These are phyloP conservation scores for Auanema freiburgensis DNA, from an alignment of 2,888 invertebrate species.

Conservation along the genomic window DNA sequence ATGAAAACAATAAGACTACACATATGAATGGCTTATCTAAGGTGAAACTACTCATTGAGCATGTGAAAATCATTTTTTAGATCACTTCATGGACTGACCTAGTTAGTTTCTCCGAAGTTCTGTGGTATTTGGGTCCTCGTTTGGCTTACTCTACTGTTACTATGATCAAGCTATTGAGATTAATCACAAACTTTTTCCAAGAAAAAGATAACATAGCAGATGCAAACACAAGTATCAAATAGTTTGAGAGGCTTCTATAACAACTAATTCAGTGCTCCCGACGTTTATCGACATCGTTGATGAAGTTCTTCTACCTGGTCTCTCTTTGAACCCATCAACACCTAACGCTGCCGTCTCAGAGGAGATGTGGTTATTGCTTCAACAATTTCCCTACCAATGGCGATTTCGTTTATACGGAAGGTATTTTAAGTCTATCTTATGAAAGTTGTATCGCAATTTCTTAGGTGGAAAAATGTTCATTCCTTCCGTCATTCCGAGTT, in stretches of 20 bases:
- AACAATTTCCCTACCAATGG: constrained; percentile 66
- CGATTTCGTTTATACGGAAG: constrained; percentile 60
- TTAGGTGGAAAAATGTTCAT: constrained; percentile 89
- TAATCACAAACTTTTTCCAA: constrained; percentile 68
- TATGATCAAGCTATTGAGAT: constrained; percentile 78
- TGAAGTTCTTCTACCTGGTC: constrained; percentile 83
- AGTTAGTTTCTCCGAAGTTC: constrained; percentile 26
- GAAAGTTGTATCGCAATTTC: too few species aligned
- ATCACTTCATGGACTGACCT: constrained; percentile 49
- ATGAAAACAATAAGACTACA: not conserved
- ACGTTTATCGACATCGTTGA: constrained; percentile 69
- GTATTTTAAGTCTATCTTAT: too few species aligned
- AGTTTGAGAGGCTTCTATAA: not conserved
- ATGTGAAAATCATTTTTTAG: constrained; percentile 16
- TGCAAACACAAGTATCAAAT: not conserved
- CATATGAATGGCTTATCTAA: not conserved
- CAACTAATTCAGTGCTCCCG: constrained; percentile 32
- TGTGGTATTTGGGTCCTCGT: constrained; percentile 44
- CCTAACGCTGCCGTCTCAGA: constrained; percentile 94
- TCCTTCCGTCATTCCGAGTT: constrained; percentile 81
- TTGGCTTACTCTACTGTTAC: constrained; percentile 71
- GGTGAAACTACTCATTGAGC: not conserved
- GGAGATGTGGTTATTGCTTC: constrained; percentile 83
- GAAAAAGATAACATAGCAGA: constrained; percentile 34
- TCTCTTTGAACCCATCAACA: constrained; percentile 86